These are phyloP conservation scores for Palythoa grandis DNA, from an alignment of 92 coral and sea anemone species.

Conservation along the genomic window DNA sequence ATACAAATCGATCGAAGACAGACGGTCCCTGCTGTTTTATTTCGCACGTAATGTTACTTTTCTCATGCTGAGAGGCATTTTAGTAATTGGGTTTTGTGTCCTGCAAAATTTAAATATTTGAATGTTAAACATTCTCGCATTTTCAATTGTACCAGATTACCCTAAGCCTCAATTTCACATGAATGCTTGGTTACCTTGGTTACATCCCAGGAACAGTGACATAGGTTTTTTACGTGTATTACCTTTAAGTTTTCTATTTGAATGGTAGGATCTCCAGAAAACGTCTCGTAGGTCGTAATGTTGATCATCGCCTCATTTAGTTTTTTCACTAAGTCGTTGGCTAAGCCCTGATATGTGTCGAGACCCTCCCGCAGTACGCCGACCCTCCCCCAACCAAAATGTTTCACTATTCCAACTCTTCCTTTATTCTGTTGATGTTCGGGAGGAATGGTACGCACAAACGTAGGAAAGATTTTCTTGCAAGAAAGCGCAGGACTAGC, in stretches of 20 bases:
- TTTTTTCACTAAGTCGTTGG: conserved; percentile 67
- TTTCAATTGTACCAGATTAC: no score
- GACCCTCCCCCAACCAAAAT: conserved; percentile 69
- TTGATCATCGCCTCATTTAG: conserved; percentile 53
- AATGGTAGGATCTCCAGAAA: conserved; percentile 46
- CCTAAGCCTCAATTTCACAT: no score
- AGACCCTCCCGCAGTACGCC: conserved; percentile 67
- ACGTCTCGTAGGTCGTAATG: conserved; percentile 63
- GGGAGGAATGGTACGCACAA: conserved; percentile 84
- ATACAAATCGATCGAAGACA: no score
- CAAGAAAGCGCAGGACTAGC: conserved; percentile 73
- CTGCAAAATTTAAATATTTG: no score
- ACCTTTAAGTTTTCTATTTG: conserved; percentile 66
- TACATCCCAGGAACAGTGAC: no score
- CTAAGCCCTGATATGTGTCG: conserved; percentile 71
- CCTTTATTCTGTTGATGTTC: conserved; percentile 81
- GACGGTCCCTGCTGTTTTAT: no score
- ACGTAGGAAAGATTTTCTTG: conserved; percentile 66
- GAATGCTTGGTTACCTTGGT: no score
- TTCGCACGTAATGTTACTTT: no score
- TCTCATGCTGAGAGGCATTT: no score
- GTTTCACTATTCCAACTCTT: conserved; percentile 59
- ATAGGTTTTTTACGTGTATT: not conserved
- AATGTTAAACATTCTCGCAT: no score
- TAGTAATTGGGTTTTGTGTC: no score